Base-by-base conservation (phyloP, 2,113 vertebrate species). In the Menidia beryllina region DNA sequence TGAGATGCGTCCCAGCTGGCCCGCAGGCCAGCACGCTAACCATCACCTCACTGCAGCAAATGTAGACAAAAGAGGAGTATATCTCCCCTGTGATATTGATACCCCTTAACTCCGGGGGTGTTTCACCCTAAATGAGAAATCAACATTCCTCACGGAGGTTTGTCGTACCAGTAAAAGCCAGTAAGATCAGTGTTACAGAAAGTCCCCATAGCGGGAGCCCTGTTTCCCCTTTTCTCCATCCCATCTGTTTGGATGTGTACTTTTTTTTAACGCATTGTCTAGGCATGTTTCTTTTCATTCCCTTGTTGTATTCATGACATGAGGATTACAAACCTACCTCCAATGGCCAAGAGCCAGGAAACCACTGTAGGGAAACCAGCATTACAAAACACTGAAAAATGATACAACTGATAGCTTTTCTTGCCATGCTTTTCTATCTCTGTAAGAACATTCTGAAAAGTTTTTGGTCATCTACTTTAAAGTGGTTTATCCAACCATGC, bases 1-100 rank as follows among this genome's bases (percentile, higher is more conserved):
- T 82, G 66, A 90, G 89, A 89, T 91, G 90, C 81, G 88, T 91
- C 89, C 90, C 90, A 91, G 91, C 91, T 91, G 90, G 86, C 88
- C 85, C 81, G 66, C 74, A 79, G 87, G 83, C 87, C 78, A 71
- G 75, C 86, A 81, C 83, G 72, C 82, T 83, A 72, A 83, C 85
- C 89, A 75, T 88, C 84, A 87, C 84, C 86, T 88, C 85, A 60
- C 64, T 86, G 78, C 82, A 82, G 79, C 86, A 84, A 89, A 88
- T 67, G 71, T 65, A 86, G 85, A 89, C 83, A 82, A 85, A 89
- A 83, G 83, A 80, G 68, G 74, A 77, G 83, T 82, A 82, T 82
- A 79, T 84, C 77, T 88, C 45, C 75, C 73, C 62, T 79, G 78
- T 89, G 91, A 89, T 89, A 92, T 79, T 47, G 89, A 92, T 90